phyloP scores from a whole-genome alignment of 2,888 invertebrate genomes.

The Epistrophella euchroma region DNA sequence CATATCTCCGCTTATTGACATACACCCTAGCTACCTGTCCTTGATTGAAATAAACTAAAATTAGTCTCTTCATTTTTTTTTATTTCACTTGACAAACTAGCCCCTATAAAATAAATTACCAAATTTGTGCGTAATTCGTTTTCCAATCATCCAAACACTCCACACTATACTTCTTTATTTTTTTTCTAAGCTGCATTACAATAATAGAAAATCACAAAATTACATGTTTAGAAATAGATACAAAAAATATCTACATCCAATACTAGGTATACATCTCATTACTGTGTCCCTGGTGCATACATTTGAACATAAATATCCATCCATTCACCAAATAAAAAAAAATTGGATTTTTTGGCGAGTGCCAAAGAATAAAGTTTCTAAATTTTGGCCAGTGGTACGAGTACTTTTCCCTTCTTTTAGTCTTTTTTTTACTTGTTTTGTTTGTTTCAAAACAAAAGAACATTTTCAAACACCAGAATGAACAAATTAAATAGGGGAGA shows the following conservation, averaged over 20 bases:
- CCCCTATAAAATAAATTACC: conserved; percentile 34
- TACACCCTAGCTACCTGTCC: too few species aligned
- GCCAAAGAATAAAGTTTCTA: conserved; percentile 65
- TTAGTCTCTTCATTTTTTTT: background rate
- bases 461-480: conserved; percentile 62
- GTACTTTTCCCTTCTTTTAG: conserved; percentile 17
- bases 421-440: conserved; percentile 25
- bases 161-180: background rate
- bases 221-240: conserved; percentile 50
- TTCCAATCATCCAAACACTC: conserved; percentile 29
- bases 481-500: conserved; percentile 51
- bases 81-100: conserved; percentile 20
- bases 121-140: conserved; percentile 65
- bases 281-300: conserved; percentile 33
- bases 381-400: conserved; percentile 58
- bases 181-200: conserved; percentile 28
- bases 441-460: conserved; percentile 37
- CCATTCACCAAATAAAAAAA: conserved; percentile 39
- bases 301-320: background rate
- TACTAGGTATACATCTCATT: conserved; percentile 57
- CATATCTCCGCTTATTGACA: too few species aligned
- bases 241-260: background rate
- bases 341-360: conserved; percentile 58
- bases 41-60: background rate
- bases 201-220: conserved; percentile 60